Evolutionary conservation across 1,140 invertebrate species (phyloP), one percentile per base, ranked within the genome.

Genomic region (Calephelis nemesis): DNA sequence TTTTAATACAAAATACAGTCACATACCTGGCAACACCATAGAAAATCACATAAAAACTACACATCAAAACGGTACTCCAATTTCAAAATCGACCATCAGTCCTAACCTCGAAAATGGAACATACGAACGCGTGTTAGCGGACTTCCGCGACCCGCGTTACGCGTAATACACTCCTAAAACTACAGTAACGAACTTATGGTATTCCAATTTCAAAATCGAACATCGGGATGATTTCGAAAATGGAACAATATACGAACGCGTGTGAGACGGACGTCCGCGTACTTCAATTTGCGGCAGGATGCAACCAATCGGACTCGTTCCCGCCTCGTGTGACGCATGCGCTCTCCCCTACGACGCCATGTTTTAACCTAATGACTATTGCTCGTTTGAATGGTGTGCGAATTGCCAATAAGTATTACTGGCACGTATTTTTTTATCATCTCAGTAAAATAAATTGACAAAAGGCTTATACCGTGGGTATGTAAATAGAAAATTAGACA

Each of bases 281-380:
- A 67, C 75, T 74, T 78, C 78, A 84, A 86, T 86, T 83, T 81
- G 79, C 76, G 77, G 67, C 82, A 82, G 84, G 84, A 87, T 80
- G 81, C 79, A 74, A 71, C 81, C 83, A 87, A 87, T 87, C 79
- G 82, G 77, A 76, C 74, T 70, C 64, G 74, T 81, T 84, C 83
- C 83, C 83, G 78, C 78, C 73, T 68, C 69, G 73, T 68, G 72
- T 75, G 76, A 79, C 77, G 77, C 75, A 77, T 69, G 77, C 79
- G 72, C 47, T 70, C 69, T 67, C 74, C 72, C 74, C 68, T 52
- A 39, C 72, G 65, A 49, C 72, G 72, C 72, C 70, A 76, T 76
- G 39, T 70, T 75, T 70, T 68, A 15, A 70, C 62, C 71, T 69
- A 73, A 69, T 70, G 66, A 65, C 65, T 65, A 49, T 42, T 49